Conservation (phyloP, 2,888 invertebrate species). For the Andrena hattorfiana region DNA sequence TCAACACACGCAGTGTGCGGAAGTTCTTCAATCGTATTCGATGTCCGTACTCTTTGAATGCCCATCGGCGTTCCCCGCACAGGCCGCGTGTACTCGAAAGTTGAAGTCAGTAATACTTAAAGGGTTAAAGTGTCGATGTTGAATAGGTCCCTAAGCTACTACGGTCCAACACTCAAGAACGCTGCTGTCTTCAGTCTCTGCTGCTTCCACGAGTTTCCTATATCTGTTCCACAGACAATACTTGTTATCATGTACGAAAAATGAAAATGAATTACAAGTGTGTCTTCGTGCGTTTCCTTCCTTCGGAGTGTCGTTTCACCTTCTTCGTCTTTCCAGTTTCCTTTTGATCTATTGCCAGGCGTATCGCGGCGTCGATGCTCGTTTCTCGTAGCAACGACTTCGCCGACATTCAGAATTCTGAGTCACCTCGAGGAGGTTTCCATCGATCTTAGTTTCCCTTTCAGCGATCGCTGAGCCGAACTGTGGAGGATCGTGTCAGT, state of each 20-base stretch:
- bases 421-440: slow-evolving; percentile 7
- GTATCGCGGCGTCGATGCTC: slow-evolving; percentile 26
- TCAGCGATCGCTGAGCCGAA: slow-evolving; percentile 11
- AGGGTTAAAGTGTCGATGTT: too few relatives aligned
- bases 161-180: too few relatives aligned
- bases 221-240: too few relatives aligned
- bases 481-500: background rate
- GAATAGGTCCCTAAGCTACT: too few relatives aligned
- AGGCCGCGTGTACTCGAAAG: too few relatives aligned
- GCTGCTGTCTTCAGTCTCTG: too few relatives aligned
- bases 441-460: slow-evolving; percentile 21
- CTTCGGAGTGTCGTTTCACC: slow-evolving; percentile 24
- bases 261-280: slow-evolving; percentile 33
- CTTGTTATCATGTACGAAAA: slow-evolving; percentile 30
- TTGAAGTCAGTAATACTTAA: too few relatives aligned
- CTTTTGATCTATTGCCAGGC: slow-evolving; percentile 42
- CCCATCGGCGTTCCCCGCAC: too few relatives aligned
- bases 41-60: too few relatives aligned
- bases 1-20: too few relatives aligned
- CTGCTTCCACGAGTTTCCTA: too few relatives aligned
- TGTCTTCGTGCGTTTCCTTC: slow-evolving; percentile 4
- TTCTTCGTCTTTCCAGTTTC: slow-evolving; percentile 64
- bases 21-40: too few relatives aligned
- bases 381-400: slow-evolving; percentile 17
- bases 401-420: background rate